Base-by-base conservation (phyloP, 2,888 invertebrate genomes). In the Platycnemis pennipes region DNA sequence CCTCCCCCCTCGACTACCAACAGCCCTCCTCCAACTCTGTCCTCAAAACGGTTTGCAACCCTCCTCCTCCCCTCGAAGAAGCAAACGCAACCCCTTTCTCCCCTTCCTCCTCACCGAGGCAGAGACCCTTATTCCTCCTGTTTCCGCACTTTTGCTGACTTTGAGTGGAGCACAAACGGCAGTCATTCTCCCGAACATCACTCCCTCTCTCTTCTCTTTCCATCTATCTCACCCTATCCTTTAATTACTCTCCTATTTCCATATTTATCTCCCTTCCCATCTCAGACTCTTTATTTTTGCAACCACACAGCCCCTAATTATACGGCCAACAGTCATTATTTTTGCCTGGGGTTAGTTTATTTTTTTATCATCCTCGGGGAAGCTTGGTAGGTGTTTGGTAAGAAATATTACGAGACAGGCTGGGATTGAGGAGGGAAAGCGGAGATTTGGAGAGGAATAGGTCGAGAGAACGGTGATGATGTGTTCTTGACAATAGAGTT, bases 251-350 rank as follows among this genome's bases (percentile, higher is more conserved):
- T 44, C 42, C 16, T 5, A 13, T 77, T 37, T 77, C 31, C 42
- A n/a, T n/a, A n/a, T n/a, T n/a, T n/a, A n/a, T n/a, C n/a, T n/a
- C n/a, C n/a, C n/a, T n/a, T n/a, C n/a, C n/a, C n/a, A 37, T 42
- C n/a, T 63, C 63, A 7, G 63, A 26, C 63, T 26, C n/a, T 63
- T 63, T 63, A 63, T 63, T 26, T n/a, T 16, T n/a, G n/a, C 63
- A 63, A 26, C 26, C n/a, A 26, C 37, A 11, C 3, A 7, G 8
- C 87, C 46, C 87, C 87, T 87, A 87, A 87, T 87, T 87, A 87
- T 46, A 87, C 87, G 46, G 26, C 45, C 45, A 45, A 42, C 87
- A n/a, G 31, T 77, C 77, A 45, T 87, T 45, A 46, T 87, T 87
- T 45, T 45, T 11, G n/a, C 44, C 44, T 19, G 3, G 42, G 19